Conservation (phyloP, 2,797 vertebrate genomes). For the Phoxinus dragarum region DNA sequence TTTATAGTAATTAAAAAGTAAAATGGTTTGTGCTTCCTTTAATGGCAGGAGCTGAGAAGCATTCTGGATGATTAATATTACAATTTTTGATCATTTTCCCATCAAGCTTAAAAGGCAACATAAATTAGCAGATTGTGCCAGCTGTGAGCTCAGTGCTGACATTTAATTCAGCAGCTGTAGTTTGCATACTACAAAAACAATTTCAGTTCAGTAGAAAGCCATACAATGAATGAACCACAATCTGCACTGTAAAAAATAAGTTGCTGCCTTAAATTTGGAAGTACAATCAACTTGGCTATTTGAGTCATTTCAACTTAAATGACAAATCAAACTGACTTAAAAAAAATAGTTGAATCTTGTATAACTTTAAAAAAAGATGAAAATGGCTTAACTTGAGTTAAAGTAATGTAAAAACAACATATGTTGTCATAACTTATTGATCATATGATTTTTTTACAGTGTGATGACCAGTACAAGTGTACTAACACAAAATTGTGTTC, state of each 20-base stretch:
- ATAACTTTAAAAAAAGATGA: too few relatives aligned
- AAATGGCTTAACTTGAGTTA: too few relatives aligned
- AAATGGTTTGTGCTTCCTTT: slow-evolving; percentile 47
- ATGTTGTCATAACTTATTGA: too few relatives aligned
- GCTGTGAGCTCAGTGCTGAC: slow-evolving; percentile 27
- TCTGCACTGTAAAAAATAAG: too few relatives aligned
- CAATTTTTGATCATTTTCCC: slow-evolving; percentile 45
- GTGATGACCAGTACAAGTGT: not conserved
- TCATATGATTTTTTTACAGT: too few relatives aligned
- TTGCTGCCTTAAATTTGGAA: too few relatives aligned
- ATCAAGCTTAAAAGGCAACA: slow-evolving; percentile 42
- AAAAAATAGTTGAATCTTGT: too few relatives aligned
- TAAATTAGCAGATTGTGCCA: slow-evolving; percentile 45
- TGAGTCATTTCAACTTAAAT: too few relatives aligned
- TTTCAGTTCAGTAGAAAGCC: slow-evolving; percentile 1
- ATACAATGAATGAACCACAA: too few relatives aligned
- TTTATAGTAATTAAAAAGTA: slow-evolving; percentile 52
- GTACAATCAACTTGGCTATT: too few relatives aligned
- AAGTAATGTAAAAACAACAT: too few relatives aligned
- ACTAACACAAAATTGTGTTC: not conserved
- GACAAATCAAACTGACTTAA: too few relatives aligned
- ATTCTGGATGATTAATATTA: slow-evolving; percentile 54
- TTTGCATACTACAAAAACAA: not conserved
- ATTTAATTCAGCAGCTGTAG: slow-evolving; percentile 27
- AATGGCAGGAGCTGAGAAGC: slow-evolving; percentile 31